Conservation (phyloP, 2,113 vertebrate genomes). For the Nanorana parkeri region DNA sequence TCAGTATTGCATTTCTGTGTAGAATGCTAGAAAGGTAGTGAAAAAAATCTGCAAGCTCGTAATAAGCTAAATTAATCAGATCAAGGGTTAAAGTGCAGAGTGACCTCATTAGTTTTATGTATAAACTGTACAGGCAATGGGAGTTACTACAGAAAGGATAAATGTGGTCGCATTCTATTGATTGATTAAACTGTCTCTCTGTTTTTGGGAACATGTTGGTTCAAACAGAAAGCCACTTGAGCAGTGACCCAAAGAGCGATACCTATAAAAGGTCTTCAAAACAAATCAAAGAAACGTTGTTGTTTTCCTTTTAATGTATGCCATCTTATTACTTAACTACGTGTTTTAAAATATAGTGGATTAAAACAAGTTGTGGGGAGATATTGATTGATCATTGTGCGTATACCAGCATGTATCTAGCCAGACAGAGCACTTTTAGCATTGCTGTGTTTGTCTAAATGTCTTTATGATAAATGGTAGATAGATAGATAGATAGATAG, state of each 20-base stretch:
- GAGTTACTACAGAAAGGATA: conserved; percentile 8
- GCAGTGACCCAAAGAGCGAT: conserved; percentile 23
- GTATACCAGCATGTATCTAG: not conserved
- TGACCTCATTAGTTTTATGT: conserved; percentile 52
- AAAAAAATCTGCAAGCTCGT: not conserved
- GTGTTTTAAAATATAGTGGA: conserved; percentile 17
- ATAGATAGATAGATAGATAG: too few species aligned
- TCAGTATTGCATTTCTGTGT: conserved; percentile 19
- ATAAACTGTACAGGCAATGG: conserved; percentile 30
- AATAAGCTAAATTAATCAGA: conserved; percentile 34
- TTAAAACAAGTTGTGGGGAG: not conserved
- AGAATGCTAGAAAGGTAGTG: not conserved
- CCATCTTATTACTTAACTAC: not conserved
- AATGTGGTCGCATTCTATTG: conserved; percentile 24
- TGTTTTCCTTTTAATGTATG: not conserved
- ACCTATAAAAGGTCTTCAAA: conserved; percentile 31
- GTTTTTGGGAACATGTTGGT: conserved; percentile 39
- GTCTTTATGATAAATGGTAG: too few species aligned
- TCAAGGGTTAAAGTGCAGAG: conserved; percentile 39
- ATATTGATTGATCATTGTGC: not conserved
- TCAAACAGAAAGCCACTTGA: conserved; percentile 39
- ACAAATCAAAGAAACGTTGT: conserved; percentile 17
- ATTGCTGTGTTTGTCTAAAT: too few species aligned
- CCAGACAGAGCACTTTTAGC: too few species aligned
- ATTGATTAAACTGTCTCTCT: conserved; percentile 51